These are phyloP conservation scores for Pteromalus puparum DNA, from an alignment of 1,140 invertebrate genomes.

Conservation along the genomic window DNA sequence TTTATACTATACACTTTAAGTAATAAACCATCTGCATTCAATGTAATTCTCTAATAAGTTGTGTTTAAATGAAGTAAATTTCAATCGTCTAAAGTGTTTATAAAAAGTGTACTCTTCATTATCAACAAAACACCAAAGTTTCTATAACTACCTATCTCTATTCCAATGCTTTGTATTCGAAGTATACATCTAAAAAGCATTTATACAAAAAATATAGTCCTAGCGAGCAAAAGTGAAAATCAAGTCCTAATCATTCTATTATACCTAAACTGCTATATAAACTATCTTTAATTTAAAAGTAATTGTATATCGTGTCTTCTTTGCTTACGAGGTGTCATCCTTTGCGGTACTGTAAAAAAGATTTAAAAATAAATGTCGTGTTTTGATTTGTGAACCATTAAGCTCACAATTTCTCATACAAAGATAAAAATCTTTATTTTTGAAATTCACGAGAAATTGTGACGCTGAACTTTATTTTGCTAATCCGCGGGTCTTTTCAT, in stretches of 20 bases:
- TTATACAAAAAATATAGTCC: neutral
- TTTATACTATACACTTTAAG: neutral
- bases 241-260: neutral
- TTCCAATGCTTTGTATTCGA: neutral
- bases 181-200: neutral
- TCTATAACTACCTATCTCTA: too few relatives aligned
- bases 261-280: neutral
- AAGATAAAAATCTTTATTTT: too few relatives aligned
- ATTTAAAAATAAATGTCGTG: neutral
- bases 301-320: neutral
- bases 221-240: neutral
- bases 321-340: neutral
- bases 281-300: neutral
- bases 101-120: too few relatives aligned
- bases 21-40: too few relatives aligned
- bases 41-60: too few relatives aligned
- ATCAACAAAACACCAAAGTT: too few relatives aligned
- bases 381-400: neutral
- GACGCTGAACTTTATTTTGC: neutral
- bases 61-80: neutral
- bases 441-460: too few relatives aligned
- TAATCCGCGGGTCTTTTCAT: neutral
- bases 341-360: neutral
- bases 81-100: too few relatives aligned
- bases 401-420: neutral